Base-by-base conservation (phyloP, 2,888 invertebrate species). In the Resseliella maxima region DNA sequence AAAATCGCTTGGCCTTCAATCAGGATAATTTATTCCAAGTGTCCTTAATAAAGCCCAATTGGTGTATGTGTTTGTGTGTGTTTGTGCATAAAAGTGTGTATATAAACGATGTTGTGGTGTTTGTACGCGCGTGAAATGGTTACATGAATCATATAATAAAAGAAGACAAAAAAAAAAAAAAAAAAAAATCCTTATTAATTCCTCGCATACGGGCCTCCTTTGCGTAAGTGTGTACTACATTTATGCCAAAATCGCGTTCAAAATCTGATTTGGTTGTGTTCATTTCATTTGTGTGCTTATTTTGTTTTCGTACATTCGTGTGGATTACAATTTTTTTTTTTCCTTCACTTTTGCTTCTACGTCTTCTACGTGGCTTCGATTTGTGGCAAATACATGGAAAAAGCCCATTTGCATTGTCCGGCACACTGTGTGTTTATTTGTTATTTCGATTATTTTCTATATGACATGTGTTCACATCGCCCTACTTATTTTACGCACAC, bases 401-500 rank as follows among this genome's bases (percentile, higher is more conserved):
- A 59, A 27, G 3, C 59, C n/a, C 72, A 72, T 72, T 72, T 72
- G 72, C 72, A 31, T 72, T 72, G 72, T 35, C 15, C 31, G 72
- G 35, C 72, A 72, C 21, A 12, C 31, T 72, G 35, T 59, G 59
- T n/a, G n/a, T n/a, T n/a, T n/a, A n/a, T 72, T 72, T 72, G 72
- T 72, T 72, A 59, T 72, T 31, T 72, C 24, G 72, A 3, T 72
- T 31, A 10, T 31, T 59, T 31, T 72, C 6, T 72, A 3, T 35
- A 18, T 72, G 72, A 72, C 72, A 72, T 72, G 72, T 72, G 72
- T 72, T 72, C n/a, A 31, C 72, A 72, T 72, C 31, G 72, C 31
- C 72, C 72, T 72, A 72, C 72, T 72, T 72, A 72, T 72, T 72
- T n/a, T 72, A 59, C 59, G 59, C 59, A 59, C 59, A 59, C 59